These are phyloP conservation scores for Nyctibius bracteatus DNA, from an alignment of 2,113 vertebrate genomes.

Conservation along the genomic window DNA sequence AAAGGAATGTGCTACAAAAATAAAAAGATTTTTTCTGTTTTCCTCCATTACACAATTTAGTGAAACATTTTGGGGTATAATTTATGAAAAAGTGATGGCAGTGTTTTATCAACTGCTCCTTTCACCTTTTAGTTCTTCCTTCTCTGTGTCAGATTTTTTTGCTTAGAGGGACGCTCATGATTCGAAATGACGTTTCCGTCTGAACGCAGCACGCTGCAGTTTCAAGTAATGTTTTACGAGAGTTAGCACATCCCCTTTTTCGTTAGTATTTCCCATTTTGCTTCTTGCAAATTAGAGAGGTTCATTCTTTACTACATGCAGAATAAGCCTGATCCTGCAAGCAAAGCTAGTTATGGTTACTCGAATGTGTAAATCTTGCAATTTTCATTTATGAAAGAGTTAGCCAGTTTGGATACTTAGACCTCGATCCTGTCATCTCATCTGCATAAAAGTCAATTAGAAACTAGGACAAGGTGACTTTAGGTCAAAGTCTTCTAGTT, in stretches of 20 bases:
- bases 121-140: neutral
- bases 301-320: neutral
- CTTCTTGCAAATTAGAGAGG: neutral
- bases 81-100: neutral
- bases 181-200: neutral
- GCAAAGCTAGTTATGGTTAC: neutral
- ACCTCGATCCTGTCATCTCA: neutral
- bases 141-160: neutral
- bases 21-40: slow-evolving; percentile 23
- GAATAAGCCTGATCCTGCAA: neutral
- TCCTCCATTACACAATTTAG: neutral
- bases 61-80: neutral
- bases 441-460: slow-evolving; percentile 45
- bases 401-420: neutral
- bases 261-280: neutral
- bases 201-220: neutral
- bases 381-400: neutral
- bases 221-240: neutral
- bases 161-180: neutral
- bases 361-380: neutral
- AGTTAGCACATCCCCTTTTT: neutral
- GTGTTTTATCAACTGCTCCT: neutral
- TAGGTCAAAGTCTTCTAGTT: slow-evolving; percentile 40
- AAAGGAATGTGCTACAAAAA: slow-evolving; percentile 5
- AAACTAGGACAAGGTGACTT: slow-evolving; percentile 55